These are phyloP conservation scores for Hipparchia sbordonii DNA, from an alignment of 2,888 invertebrate species.

Conservation along the genomic window DNA sequence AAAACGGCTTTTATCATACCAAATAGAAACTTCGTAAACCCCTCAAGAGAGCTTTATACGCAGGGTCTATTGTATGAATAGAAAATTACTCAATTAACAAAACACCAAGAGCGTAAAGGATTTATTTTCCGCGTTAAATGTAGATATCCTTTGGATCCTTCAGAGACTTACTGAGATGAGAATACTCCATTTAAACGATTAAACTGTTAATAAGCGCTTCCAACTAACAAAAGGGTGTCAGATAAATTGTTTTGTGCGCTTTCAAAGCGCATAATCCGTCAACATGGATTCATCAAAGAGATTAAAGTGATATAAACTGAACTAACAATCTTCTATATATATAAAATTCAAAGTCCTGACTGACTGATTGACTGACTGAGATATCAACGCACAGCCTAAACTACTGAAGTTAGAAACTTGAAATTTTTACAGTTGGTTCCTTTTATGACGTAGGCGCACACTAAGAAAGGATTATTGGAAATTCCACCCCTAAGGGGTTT, in stretches of 20 bases:
- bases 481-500: no score
- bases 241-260: conserved; percentile 68
- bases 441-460: no score
- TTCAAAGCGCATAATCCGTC: conserved; percentile 52
- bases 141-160: conserved; percentile 37
- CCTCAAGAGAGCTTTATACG: conserved; percentile 30
- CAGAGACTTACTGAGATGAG: conserved; percentile 40
- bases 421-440: no score
- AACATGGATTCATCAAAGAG: conserved; percentile 41
- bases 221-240: conserved; percentile 71
- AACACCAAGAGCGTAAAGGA: conserved; percentile 39
- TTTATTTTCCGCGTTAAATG: conserved; percentile 38
- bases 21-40: conserved; percentile 26
- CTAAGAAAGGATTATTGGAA: no score
- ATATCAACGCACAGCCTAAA: no score
- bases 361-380: no score
- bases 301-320: conserved; percentile 16
- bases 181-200: conserved; percentile 71
- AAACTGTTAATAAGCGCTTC: conserved; percentile 72
- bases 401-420: no score
- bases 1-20: conserved; percentile 16
- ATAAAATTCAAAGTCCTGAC: no score
- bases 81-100: conserved; percentile 41
- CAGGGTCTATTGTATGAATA: conserved; percentile 34
- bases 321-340: no score